Base-by-base conservation (phyloP, 2,888 invertebrate genomes). In the Cephalotes varians region DNA sequence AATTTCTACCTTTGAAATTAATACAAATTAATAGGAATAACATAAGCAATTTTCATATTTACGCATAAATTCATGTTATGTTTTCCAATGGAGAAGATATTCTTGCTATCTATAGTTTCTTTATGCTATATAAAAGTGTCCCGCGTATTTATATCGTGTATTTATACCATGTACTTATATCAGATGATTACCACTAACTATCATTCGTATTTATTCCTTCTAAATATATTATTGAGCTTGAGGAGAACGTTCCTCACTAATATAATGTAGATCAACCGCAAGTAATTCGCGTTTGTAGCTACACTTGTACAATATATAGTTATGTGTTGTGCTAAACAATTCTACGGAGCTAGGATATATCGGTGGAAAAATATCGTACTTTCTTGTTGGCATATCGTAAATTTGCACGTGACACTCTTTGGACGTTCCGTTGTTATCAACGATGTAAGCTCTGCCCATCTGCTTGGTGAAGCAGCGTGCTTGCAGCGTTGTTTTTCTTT, bases 321-420 rank as follows among this genome's bases (percentile, higher is more conserved):
- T 65, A 5, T 40, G 25, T 64, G 18, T 40, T 25, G 64, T 64
- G 64, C 64, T 65, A 28, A 44, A 65, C 44, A 86, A 88, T 40
- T 80, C 88, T 90, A 87, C 85, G 86, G 79, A 79, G 73, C 90
- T 92, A 91, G 91, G 89, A 91, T 88, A 91, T 92, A 90, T 91
- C 54, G 91, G 93, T 94, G 94, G 92, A 94, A 94, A 94, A 94
- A 94, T 94, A 94, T 94, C 88, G 89, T 91, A 92, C 91, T 88
- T 93, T 91, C 82, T 92, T 90, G 86, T 92, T 87, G 88, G 90
- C 92, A 92, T 93, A 93, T 92, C 88, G 86, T 92, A 89, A 91
- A 91, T 93, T 92, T 92, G 90, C 90, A 91, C 90, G 86, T 90
- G 74, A 87, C 91, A 87, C 6, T 58, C 85, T 85, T 85, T 90